Evolutionary conservation across 2,888 invertebrate species (phyloP).

Genomic region (Pheosia gnoma): DNA sequence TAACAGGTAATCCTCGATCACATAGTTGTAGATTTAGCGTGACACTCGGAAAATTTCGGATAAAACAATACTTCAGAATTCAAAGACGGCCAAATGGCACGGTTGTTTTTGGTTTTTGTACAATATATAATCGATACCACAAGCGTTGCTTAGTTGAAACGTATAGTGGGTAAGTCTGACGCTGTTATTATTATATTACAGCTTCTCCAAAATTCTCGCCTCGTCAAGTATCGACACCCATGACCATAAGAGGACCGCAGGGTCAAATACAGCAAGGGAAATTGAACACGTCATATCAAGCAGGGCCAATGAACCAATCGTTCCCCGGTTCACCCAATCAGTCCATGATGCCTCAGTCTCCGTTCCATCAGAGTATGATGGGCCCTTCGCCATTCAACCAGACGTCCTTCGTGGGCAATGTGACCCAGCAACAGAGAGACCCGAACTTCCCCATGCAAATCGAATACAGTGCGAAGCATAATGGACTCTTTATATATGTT

Average conservation of each 20-base stretch:
- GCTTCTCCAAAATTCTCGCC: slow-evolving; percentile 79
- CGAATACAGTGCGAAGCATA: slow-evolving; percentile 90
- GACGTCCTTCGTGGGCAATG: slow-evolving; percentile 64
- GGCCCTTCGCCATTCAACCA: slow-evolving; percentile 70
- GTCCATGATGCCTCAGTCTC: slow-evolving; percentile 60
- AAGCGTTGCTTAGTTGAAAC: no score
- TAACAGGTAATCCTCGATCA: no score
- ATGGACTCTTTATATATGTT: slow-evolving; percentile 96
- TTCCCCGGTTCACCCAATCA: slow-evolving; percentile 62
- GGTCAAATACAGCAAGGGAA: slow-evolving; percentile 63
- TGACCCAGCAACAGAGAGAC: slow-evolving; percentile 68
- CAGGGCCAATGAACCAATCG: slow-evolving; percentile 64
- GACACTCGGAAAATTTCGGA: no score
- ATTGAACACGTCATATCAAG: slow-evolving; percentile 69
- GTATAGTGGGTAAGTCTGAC: no score
- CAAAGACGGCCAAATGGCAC: no score
- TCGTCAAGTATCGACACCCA: slow-evolving; percentile 79
- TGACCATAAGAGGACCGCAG: slow-evolving; percentile 68
- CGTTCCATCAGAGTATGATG: slow-evolving; percentile 65
- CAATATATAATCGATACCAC: no score
- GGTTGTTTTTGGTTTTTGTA: no score
- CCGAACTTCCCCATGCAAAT: slow-evolving; percentile 69
- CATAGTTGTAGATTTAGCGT: no score
- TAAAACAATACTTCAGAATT: no score
- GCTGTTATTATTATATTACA: slow-evolving; percentile 27